Evolutionary conservation across 2,888 invertebrate species (phyloP).

Genomic region (Cheilosia grossa): DNA sequence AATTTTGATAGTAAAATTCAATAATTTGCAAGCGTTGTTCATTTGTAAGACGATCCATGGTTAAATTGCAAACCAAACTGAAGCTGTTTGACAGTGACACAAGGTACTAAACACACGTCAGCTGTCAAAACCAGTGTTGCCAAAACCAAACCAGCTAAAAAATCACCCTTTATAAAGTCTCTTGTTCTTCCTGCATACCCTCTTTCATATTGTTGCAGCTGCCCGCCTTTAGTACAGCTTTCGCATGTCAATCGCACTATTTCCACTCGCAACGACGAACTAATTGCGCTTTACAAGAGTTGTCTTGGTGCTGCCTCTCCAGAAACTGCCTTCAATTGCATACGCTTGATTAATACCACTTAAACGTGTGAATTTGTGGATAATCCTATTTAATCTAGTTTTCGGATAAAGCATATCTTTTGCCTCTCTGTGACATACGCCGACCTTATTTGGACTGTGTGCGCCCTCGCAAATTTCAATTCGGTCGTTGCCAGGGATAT

Average conservation of each 20-base stretch:
- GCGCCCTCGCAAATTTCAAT: constrained; percentile 45
- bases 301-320: constrained; percentile 18
- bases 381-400: constrained; percentile 73
- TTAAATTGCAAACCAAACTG: too few relatives aligned
- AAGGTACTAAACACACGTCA: too few relatives aligned
- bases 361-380: constrained; percentile 71
- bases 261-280: constrained; percentile 48
- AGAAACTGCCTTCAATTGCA: constrained; percentile 68
- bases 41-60: too few relatives aligned
- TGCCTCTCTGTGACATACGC: constrained; percentile 38
- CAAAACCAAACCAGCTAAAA: too few relatives aligned
- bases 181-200: too few relatives aligned
- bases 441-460: constrained; percentile 61
- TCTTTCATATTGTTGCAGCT: too few relatives aligned
- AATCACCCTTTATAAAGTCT: too few relatives aligned
- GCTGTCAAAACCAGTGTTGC: too few relatives aligned
- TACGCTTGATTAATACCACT: constrained; percentile 71
- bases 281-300: constrained; percentile 65
- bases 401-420: constrained; percentile 48
- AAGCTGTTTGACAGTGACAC: too few relatives aligned
- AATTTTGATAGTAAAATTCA: too few relatives aligned
- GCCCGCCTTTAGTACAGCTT: too few relatives aligned
- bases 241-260: constrained; percentile 4
- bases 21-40: too few relatives aligned
- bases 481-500: constrained; percentile 51